Conservation (phyloP, 2,797 vertebrate genomes). For the Euphonia xanthogaster region DNA sequence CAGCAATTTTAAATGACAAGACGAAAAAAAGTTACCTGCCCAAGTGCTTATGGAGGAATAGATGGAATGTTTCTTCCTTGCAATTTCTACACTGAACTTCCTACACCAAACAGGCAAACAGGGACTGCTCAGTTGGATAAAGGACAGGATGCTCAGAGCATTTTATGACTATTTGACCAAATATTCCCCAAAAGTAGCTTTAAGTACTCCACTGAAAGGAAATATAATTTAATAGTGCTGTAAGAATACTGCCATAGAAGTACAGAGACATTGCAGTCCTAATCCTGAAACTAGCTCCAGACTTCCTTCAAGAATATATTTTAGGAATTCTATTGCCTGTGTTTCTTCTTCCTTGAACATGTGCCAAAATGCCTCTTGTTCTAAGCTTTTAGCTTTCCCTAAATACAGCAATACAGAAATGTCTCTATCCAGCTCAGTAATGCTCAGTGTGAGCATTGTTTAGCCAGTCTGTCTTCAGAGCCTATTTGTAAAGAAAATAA, state of each 20-base stretch:
- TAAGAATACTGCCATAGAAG: background rate
- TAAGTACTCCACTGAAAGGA: background rate
- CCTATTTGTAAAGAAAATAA: background rate
- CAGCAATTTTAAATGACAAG: background rate
- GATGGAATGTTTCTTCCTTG: background rate
- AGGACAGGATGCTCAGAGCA: background rate
- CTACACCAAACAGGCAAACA: background rate
- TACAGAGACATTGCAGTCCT: background rate
- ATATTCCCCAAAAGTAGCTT: background rate
- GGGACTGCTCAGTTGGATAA: background rate
- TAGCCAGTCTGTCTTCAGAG: background rate
- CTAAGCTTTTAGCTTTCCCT: background rate
- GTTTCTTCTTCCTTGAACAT: background rate
- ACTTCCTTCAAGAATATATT: background rate
- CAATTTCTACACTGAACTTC: background rate
- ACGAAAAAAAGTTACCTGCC: background rate
- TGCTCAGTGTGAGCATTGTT: background rate
- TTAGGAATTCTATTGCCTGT: background rate
- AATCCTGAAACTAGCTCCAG: background rate
- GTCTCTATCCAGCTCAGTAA: background rate
- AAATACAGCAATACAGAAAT: background rate
- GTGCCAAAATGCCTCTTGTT: background rate
- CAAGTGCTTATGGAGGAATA: background rate
- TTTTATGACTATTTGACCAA: background rate
- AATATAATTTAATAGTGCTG: background rate